Evolutionary conservation across 2,888 invertebrate species (phyloP).

Genomic region (Gandaritis pyraliata): DNA sequence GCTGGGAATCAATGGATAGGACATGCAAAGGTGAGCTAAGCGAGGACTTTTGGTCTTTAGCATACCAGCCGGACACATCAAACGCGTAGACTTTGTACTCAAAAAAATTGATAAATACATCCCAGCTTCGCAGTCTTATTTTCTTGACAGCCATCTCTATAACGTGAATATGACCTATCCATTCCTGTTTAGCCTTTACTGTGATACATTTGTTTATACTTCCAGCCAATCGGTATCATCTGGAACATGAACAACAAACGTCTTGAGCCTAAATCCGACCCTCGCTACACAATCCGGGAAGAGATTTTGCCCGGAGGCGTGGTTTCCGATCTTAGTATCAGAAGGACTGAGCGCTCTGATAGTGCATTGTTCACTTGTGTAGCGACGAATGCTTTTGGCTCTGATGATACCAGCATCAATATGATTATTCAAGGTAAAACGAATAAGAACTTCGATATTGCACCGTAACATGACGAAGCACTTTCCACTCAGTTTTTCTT

Average conservation of each 20-base stretch:
- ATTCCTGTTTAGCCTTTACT: too few species aligned
- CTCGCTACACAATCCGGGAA: conserved; percentile 93
- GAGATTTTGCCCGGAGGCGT: conserved; percentile 95
- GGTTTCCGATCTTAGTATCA: conserved; percentile 94
- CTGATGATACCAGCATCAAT: conserved; percentile 97
- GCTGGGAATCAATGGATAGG: too few species aligned
- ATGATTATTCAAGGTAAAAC: conserved; percentile 94
- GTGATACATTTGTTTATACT: neutral
- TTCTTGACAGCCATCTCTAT: too few species aligned
- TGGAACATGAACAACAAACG: conserved; percentile 98
- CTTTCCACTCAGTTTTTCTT: too few species aligned
- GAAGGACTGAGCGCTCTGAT: conserved; percentile 94
- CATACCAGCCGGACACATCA: too few species aligned
- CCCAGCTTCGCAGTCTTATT: too few species aligned
- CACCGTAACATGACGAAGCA: too few species aligned
- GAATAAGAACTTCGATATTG: neutral
- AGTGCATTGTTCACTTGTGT: conserved; percentile 96
- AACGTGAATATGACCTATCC: too few species aligned
- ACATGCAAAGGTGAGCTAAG: too few species aligned
- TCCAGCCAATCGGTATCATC: conserved; percentile 93
- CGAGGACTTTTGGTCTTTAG: too few species aligned
- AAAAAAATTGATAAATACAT: too few species aligned
- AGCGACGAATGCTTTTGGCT: conserved; percentile 96
- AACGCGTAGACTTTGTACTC: too few species aligned
- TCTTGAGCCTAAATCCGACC: conserved; percentile 94